Base-by-base conservation (phyloP, 2,113 vertebrate genomes). In the Dicentrarchus labrax region DNA sequence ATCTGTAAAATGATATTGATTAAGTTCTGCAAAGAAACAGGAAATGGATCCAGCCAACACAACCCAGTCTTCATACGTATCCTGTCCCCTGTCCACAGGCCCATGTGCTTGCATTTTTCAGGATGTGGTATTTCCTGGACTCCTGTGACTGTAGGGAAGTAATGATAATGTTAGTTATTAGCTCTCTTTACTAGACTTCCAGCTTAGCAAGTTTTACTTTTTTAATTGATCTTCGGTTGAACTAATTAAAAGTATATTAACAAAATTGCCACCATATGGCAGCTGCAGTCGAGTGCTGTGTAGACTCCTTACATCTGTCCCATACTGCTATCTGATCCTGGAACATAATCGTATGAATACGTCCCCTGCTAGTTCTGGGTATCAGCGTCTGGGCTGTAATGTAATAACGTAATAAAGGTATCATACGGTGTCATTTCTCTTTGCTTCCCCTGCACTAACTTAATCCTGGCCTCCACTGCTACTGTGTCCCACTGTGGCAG, bases 331-430 rank as follows among this genome's bases (percentile, higher is more conserved):
- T 78, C 64, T 81, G 62, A 87, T 80, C 48, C 71, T 41, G 39
- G 8, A 43, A 45, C 76, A 12, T 78, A 78, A 84, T 80, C 0
- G 15, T 56, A 70, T 71, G 73, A 81, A 85, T 21, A 12, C 22
- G 48, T 76, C 78, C 81, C 70, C 24, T 36, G 73, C 64, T 82
- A 24, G 72, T 87, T 38, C 7, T 24, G 76, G 54, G 22, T 36
- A 64, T 87, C 77, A 57, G 66, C 65, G 45, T 76, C 85, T 76
- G 65, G 11, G 45, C 75, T 84, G 76, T 86, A 91, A 90, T 78
- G n/a, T 51, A 80, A 84, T 92, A 76, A 87, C 60, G 69, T 48
- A 48, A 85, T 82, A 64, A 79, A 90, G 68, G 64, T 82, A 74
- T 89, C 84, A 56, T 67, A 78, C 53, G 11, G 57, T 77, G 82